phyloP scores from a whole-genome alignment of 1,140 invertebrate species.

The Drosophila sechellia region DNA sequence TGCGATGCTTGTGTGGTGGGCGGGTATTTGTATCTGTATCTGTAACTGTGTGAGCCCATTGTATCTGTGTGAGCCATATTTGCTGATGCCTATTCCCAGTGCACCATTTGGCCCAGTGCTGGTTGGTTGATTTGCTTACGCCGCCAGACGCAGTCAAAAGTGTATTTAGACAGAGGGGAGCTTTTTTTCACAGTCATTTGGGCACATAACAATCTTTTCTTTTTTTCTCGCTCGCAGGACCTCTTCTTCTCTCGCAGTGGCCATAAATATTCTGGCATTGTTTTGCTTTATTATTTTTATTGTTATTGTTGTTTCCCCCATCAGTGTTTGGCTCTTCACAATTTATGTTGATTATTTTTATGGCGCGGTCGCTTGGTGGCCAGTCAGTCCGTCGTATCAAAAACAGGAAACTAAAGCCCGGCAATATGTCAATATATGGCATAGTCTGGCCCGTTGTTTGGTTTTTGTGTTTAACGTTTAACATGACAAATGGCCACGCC shows the following conservation, averaged over 20 bases:
- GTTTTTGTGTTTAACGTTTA: conserved; percentile 68
- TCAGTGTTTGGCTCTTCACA: conserved; percentile 47
- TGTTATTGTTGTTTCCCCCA: conserved; percentile 75
- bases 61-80: conserved; percentile 27
- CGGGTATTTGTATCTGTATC: neutral
- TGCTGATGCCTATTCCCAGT: conserved; percentile 58
- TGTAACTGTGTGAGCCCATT: conserved; percentile 4
- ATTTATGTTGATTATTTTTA: conserved; percentile 84
- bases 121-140: conserved; percentile 75
- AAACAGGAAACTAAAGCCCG: conserved; percentile 61
- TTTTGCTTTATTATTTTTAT: conserved; percentile 83
- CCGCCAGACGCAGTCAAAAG: conserved; percentile 68
- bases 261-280: conserved; percentile 80
- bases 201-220: conserved; percentile 59
- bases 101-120: conserved; percentile 69
- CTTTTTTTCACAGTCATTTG: conserved; percentile 75
- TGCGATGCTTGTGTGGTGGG: conserved; percentile 7
- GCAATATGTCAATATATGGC: conserved; percentile 74
- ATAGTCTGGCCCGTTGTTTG: conserved; percentile 43
- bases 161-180: conserved; percentile 53
- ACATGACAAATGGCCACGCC: conserved; percentile 79
- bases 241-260: conserved; percentile 36
- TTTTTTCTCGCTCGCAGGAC: conserved; percentile 13
- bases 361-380: conserved; percentile 77
- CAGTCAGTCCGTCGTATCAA: conserved; percentile 59